Conservation (phyloP, 2,888 invertebrate genomes). For the Stramonita haemastoma region DNA sequence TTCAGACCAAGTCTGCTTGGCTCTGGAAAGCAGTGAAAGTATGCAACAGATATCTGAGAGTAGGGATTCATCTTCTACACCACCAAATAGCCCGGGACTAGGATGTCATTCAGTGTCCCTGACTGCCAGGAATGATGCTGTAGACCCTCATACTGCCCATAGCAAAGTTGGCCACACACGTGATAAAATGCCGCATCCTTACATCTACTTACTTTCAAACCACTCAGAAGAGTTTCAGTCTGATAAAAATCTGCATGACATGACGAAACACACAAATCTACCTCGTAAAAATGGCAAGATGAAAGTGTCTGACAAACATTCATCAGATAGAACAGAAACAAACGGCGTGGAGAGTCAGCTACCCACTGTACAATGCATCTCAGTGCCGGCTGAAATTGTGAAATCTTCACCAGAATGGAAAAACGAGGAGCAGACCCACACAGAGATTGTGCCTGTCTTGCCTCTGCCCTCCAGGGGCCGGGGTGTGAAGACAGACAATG, state of each 20-base stretch:
- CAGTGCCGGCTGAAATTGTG: not conserved
- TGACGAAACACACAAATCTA: not conserved
- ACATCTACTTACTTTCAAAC: not conserved
- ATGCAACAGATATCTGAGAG: not conserved
- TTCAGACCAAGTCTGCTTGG: not conserved
- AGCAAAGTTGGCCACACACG: not conserved
- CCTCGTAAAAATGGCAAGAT: not conserved
- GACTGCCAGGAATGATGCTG: not conserved
- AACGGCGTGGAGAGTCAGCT: not conserved
- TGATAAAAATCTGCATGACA: not conserved
- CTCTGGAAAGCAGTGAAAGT: not conserved
- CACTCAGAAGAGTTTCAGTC: not conserved
- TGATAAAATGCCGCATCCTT: not conserved
- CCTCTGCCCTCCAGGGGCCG: not conserved
- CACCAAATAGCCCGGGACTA: not conserved
- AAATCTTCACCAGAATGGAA: not conserved
- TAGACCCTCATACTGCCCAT: not conserved
- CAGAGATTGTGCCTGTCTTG: not conserved
- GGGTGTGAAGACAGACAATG: not conserved
- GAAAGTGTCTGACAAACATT: not conserved
- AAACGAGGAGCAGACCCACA: not conserved
- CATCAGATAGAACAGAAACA: not conserved
- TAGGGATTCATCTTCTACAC: not conserved
- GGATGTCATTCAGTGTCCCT: not conserved
- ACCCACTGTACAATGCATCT: too few species aligned